These are phyloP conservation scores for Peromyscus leucopus DNA, from an alignment of 2,113 vertebrate species.

Conservation along the genomic window DNA sequence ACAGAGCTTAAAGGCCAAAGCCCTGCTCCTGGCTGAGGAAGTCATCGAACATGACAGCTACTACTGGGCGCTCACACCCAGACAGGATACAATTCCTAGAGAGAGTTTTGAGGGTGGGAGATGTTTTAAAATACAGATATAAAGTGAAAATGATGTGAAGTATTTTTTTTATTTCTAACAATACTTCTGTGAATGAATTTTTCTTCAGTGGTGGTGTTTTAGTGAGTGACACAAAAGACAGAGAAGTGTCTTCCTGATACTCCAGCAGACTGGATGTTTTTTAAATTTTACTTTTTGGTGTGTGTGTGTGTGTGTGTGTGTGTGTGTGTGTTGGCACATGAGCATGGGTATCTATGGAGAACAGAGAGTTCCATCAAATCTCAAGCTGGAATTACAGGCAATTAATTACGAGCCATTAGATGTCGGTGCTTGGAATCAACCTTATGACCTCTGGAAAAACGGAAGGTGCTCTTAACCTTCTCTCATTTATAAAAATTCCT, in stretches of 20 bases:
- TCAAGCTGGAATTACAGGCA: background rate
- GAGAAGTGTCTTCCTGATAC: background rate
- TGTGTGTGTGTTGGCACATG: background rate
- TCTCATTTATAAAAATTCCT: conserved; percentile 15
- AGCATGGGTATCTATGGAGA: background rate
- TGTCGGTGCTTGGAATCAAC: background rate
- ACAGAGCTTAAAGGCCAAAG: background rate
- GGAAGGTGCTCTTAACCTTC: background rate
- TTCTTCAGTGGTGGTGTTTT: background rate
- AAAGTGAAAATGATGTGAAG: background rate
- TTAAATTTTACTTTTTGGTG: background rate
- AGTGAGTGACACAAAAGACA: background rate
- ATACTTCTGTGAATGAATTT: background rate
- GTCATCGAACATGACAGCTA: background rate
- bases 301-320: background rate
- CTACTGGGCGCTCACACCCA: background rate
- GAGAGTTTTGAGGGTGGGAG: background rate
- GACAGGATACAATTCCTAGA: background rate
- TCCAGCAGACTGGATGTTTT: background rate
- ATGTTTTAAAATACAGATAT: background rate
- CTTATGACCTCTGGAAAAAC: background rate
- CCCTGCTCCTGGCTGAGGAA: background rate
- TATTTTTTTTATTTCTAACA: background rate
- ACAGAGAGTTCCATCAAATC: background rate
- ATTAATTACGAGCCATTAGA: background rate